Evolutionary conservation across 2,888 invertebrate species (phyloP).

Genomic region (Hypercompe scribonia): DNA sequence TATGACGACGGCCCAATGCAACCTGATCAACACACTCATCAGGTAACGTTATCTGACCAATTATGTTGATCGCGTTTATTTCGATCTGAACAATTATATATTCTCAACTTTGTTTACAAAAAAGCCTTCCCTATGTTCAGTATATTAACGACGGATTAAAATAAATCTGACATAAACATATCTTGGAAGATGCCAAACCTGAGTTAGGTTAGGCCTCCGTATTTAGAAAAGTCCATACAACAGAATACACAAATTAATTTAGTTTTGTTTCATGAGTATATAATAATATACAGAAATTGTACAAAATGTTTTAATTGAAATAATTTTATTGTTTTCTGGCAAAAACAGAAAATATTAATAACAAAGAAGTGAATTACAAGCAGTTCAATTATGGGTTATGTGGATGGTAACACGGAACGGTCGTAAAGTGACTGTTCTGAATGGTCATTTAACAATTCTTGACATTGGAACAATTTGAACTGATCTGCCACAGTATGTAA

Average conservation of each 20-base stretch:
- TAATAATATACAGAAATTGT: not conserved
- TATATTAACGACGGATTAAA: not conserved
- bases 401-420: not conserved
- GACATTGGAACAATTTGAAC: not conserved
- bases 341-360: not conserved
- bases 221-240: not conserved
- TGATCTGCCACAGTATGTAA: not conserved
- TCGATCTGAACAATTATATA: no score
- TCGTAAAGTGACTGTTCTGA: conserved; percentile 3
- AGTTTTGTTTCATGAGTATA: not conserved
- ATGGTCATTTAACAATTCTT: conserved; percentile 3
- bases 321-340: not conserved
- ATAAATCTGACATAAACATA: not conserved
- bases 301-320: not conserved
- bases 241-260: not conserved
- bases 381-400: conserved; percentile 3
- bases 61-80: no score
- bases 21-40: no score
- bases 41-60: no score
- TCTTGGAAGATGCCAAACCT: not conserved
- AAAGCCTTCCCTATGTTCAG: not conserved
- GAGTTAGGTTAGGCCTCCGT: not conserved
- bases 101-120: no score
- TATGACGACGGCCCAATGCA: no score
- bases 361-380: not conserved